Percentiles rank a stretch among this genome's conserved stretches.
These are phyloP conservation scores for Ochropleura plecta DNA, from an alignment of 2,888 invertebrate species.

Conservation along the genomic window DNA sequence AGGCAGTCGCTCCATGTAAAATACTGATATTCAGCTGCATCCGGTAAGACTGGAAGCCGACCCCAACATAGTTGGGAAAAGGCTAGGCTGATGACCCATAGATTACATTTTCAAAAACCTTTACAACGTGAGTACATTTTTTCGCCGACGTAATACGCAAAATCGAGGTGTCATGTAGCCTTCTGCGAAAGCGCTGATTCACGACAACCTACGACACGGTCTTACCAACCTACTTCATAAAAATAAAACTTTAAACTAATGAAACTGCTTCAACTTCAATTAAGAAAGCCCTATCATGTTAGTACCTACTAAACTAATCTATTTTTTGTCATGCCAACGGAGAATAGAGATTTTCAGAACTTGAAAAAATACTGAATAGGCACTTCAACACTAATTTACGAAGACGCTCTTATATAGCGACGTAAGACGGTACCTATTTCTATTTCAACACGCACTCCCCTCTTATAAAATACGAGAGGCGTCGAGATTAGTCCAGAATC, in stretches of 20 bases:
- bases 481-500: constrained; percentile 88
- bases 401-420: constrained; percentile 14
- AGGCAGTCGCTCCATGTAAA: too few relatives aligned
- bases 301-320: neutral
- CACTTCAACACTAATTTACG: constrained; percentile 35
- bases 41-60: too few relatives aligned
- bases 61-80: too few relatives aligned
- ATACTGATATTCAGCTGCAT: too few relatives aligned
- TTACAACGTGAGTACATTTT: too few relatives aligned
- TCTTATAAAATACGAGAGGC: constrained; percentile 81
- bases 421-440: constrained; percentile 67
- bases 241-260: neutral
- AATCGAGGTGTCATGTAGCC: too few relatives aligned
- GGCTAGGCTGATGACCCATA: too few relatives aligned
- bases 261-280: neutral
- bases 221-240: too few relatives aligned
- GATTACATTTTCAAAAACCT: too few relatives aligned
- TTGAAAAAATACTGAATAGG: constrained; percentile 18
- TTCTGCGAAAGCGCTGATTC: too few relatives aligned
- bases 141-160: too few relatives aligned
- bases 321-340: neutral
- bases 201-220: too few relatives aligned
- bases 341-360: neutral
- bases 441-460: constrained; percentile 82
- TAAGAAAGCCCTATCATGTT: neutral